Conservation (phyloP, 2,888 invertebrate genomes). For the Eledona agricola region DNA sequence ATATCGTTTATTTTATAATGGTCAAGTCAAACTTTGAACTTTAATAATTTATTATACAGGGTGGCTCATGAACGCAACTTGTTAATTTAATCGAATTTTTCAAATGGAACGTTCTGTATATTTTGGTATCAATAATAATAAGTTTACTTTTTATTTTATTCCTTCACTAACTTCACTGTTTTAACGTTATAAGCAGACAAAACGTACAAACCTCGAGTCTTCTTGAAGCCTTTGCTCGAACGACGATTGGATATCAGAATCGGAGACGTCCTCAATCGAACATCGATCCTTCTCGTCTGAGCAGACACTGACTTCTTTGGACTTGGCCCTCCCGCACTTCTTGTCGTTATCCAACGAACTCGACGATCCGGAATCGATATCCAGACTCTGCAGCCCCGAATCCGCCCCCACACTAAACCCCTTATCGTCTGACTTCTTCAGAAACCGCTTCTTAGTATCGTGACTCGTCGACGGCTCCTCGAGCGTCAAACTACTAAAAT, state of each 20-base stretch:
- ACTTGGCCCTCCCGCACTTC: slow-evolving; percentile 1
- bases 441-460: slow-evolving; percentile 17
- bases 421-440: slow-evolving; percentile 8
- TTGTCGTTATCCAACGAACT: slow-evolving; percentile 32
- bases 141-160: too few relatives aligned
- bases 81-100: too few relatives aligned
- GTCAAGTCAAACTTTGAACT: too few relatives aligned
- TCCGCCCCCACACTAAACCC: slow-evolving; percentile 15
- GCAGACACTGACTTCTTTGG: slow-evolving; percentile 17
- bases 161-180: too few relatives aligned
- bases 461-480: slow-evolving; percentile 55
- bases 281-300: slow-evolving; percentile 36
- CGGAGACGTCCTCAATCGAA: slow-evolving; percentile 35
- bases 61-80: too few relatives aligned
- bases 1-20: too few relatives aligned
- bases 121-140: too few relatives aligned
- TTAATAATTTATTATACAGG: too few relatives aligned
- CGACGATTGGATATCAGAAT: slow-evolving; percentile 22
- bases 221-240: slow-evolving; percentile 7
- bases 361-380: slow-evolving; percentile 18
- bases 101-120: too few relatives aligned
- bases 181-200: too few relatives aligned
- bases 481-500: slow-evolving; percentile 54
- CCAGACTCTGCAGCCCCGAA: slow-evolving; percentile 13
- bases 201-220: slow-evolving; percentile 24